Percentiles rank a stretch among this genome's conserved stretches.
Conservation (phyloP, 2,797 vertebrate species). For the Huso huso region DNA sequence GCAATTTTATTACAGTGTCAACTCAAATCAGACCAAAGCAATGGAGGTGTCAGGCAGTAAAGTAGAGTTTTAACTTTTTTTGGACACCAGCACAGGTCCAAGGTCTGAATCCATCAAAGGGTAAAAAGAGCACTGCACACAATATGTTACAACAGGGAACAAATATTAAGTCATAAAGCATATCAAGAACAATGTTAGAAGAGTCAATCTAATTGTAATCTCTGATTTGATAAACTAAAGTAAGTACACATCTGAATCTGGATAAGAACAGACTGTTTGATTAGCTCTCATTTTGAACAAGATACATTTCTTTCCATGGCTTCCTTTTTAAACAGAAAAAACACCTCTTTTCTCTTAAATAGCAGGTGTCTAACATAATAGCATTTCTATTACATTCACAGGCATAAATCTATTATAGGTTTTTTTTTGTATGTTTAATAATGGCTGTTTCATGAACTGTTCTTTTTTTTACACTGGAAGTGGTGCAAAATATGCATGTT, state of each 20-base stretch:
- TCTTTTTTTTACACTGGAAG: too few species aligned
- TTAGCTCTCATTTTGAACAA: too few species aligned
- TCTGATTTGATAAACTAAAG: background rate
- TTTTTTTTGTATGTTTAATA: too few species aligned
- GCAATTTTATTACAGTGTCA: constrained; percentile 36
- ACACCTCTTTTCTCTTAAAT: too few species aligned
- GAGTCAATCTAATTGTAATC: background rate
- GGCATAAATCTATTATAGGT: too few species aligned
- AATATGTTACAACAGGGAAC: constrained; percentile 5
- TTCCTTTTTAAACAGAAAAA: too few species aligned
- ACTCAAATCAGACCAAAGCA: constrained; percentile 28
- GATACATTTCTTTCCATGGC: too few species aligned
- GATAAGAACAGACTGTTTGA: too few species aligned
- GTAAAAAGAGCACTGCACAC: background rate
- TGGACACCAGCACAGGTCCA: constrained; percentile 34
- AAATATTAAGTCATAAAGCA: constrained; percentile 1
- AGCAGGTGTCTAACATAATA: too few species aligned
- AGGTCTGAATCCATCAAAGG: constrained; percentile 30
- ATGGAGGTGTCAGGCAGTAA: constrained; percentile 26
- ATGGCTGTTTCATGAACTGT: too few species aligned
- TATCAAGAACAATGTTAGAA: constrained; percentile 8
- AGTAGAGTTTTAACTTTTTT: constrained; percentile 28
- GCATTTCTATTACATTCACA: too few species aligned
- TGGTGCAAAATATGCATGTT: too few species aligned
- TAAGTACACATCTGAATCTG: background rate